Evolutionary conservation across 2,888 invertebrate species (phyloP), one percentile per base, ranked within the genome.

Genomic region (Tenthredo scrophulariae): DNA sequence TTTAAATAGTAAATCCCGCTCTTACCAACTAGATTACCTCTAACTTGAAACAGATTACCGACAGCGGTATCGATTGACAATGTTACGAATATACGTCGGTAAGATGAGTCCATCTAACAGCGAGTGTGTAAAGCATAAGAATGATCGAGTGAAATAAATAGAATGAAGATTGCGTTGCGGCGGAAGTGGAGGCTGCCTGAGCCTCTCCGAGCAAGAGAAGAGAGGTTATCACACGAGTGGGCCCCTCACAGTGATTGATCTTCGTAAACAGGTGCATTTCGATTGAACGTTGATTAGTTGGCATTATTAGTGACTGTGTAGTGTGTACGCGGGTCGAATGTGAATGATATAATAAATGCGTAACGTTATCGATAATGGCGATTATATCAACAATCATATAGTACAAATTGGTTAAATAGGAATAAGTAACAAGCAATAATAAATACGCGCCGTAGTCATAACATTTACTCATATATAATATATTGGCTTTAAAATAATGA

Each of bases 241-340:
- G 6, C 85, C 86, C 84, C 85, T 85, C 86, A 79, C 86, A 33
- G 88, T 88, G 88, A 88, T 89, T 89, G 89, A 89, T 88, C 88
- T 86, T 77, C 85, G 88, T 88, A 86, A 89, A 88, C 89, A 89
- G 89, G 89, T 89, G 88, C 89, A 88, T 87, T 87, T 85, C 86
- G 84, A 88, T 89, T 86, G 87, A 87, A 87, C 87, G 87, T 87
- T 87, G 86, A 87, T 87, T 87, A 87, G 86, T 87, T 86, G 85
- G 87, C 88, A 86, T 86, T 87, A 86, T 87, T 84, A 86, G 86
- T 62, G 29, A 70, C 26, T 83, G 13, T 26, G 26, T 13, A 46
- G 26, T 83, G 10, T 22, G 5, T 29, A 83, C 65, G 62, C 43
- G 82, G 22, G 40, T 82, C 82, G 82, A 82, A 65, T 65, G 83